Evolutionary conservation across 2,113 vertebrate species (phyloP), one percentile per base, ranked within the genome.

Genomic region (Plotosus lineatus): DNA sequence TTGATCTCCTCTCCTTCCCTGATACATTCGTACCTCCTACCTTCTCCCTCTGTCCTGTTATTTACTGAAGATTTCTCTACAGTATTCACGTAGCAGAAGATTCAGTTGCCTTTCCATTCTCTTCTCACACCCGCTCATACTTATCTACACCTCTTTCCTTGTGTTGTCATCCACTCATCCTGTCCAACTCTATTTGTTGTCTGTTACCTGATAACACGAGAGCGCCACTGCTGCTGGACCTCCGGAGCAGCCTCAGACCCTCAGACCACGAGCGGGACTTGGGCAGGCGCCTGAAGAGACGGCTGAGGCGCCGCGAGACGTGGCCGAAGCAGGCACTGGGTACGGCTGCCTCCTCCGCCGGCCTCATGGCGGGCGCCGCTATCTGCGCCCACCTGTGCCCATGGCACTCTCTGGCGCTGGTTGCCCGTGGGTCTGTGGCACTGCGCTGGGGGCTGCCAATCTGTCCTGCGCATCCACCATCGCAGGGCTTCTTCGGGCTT

Each of bases 241-340:
- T 87, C 12, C 91, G 89, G 73, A 93, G 91, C 82, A 91, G 87
- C 77, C 89, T 84, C 50, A 94, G 90, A 82, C 94, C 91, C 85
- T 91, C 91, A 0, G 93, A 89, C 90, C 95, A 94, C 36, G 93
- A 90, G 74, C 89, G 92, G 1, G 93, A 89, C 90, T 95, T 95
- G 38, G 95, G 95, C 53, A 98, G 92, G 82, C 95, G 94, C 76
- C 93, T 85, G 82, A 98, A 95, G 82, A 97, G 87, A 77, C 93
- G 92, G 31, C 93, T 94, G 79, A 98, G 90, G 80, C 94, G 90
- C 77, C 92, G 92, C 0, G 95, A 91, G 28, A 97, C 82, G 0
- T 94, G 91, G 21, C 95, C 92, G 2, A 98, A 98, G 87, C 97
- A 98, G 71, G 95, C 80, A 0, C 90, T 86, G 3, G 90, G 85